Evolutionary conservation across 2,113 vertebrate genomes (phyloP), one percentile per base, ranked within the genome.

Genomic region (Cebus imitator): DNA sequence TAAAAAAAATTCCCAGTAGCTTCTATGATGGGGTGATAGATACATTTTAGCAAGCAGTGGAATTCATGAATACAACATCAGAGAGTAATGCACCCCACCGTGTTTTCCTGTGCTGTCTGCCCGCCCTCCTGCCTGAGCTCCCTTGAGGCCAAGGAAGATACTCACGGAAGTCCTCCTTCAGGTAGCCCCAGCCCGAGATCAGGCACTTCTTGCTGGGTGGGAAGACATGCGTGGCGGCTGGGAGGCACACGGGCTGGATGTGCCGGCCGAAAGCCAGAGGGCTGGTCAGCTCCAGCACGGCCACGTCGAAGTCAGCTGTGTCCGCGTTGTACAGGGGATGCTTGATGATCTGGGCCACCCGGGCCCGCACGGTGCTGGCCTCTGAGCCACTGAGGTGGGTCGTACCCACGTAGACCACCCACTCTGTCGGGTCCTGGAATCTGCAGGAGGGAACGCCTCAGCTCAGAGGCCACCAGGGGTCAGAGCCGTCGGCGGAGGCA

Each of bases 101-200:
- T 16, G 13, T 35, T 76, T 17, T 23, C 84, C 91, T 1, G 3
- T 21, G 61, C 61, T 35, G 6, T 35, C 27, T 35, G 61, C 66
- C 2, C 0, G 1, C 50, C 21, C 20, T n/a, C 61, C 7, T 30
- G 0, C 32, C 64, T 3, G 37, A 25, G 73, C 27, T 64, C 61
- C 12, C 61, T 64, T 2, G 61, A 64, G 1, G 0, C 58, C 6
- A 2, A 9, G 50, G 10, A 55, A 1, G 72, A 6, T 25, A 84
- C 99, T 99, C 98, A 99, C 99, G 3, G 94, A 98, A 99, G 94
- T 98, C 99, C 97, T 99, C 99, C 97, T 95, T 97, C 18, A 99
- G 98, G 48, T 99, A 99, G 3, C 99, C 99, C 99, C 99, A 99
- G 93, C 99, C 99, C 0, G 99, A 99, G 98, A 99, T 99, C 0